Evolutionary conservation across 1,140 invertebrate genomes (phyloP), one percentile per base, ranked within the genome.

Genomic region (Campoletis sonorensis): DNA sequence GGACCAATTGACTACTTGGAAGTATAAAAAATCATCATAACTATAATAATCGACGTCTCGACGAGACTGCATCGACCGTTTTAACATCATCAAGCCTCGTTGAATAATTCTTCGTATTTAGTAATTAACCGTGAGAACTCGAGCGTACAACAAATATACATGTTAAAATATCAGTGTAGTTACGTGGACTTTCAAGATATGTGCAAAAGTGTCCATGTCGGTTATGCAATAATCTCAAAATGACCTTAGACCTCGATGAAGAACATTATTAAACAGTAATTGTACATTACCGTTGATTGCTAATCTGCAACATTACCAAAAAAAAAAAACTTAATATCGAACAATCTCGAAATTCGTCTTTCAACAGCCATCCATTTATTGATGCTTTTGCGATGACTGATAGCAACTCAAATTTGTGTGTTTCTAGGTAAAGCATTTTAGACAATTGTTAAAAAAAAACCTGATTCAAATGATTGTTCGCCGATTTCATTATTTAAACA

Each of bases 61-160:
- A 45, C 40, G 40, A 45, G 11, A 45, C 40, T 45, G 40, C 11
- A 23, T 58, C 54, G 5, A 58, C 54, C 54, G 21, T 58, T 58
- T 58, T n/a, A 58, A 58, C 18, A 4, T 58, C 54, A 58, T 58
- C 54, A 58, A 58, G 21, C 54, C 54, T 58, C 54, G 54, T 58
- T 58, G 54, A 58, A 58, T 58, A 58, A 58, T 58, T 58, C 54
- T 58, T 21, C 54, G 16, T 23, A 58, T 23, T 10, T 58, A 23
- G 2, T 58, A 58, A 58, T 58, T 58, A 21, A 23, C 54, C 21
- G 54, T 58, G 16, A 1, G 16, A 58, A 58, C 54, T 58, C 54
- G 16, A 58, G 54, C 21, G 18, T 13, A 58, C 2, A 58, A 58
- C 54, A n/a, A 58, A 58, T 58, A 23, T 58, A 13, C 5, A n/a